phyloP scores from a whole-genome alignment of 2,797 vertebrate genomes.

The Hybognathus amarus region DNA sequence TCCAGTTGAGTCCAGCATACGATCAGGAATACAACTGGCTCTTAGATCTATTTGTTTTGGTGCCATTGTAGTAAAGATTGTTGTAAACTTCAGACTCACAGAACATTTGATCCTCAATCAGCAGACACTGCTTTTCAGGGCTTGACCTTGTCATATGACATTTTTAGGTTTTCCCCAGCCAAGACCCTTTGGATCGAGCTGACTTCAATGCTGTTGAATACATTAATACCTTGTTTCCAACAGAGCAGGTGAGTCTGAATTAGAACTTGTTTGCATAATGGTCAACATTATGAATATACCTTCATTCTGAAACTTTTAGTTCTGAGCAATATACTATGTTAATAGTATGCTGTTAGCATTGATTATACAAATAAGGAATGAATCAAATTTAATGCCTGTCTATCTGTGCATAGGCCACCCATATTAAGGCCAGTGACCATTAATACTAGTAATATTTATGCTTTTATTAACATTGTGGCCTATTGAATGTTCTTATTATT shows the following conservation, averaged over 20 bases:
- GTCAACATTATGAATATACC: background rate
- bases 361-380: background rate
- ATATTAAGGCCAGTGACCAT: background rate
- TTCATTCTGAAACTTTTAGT: background rate
- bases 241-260: conserved; percentile 87
- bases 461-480: background rate
- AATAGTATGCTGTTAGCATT: too few relatives aligned
- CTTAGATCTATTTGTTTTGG: background rate
- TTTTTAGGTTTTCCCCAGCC: conserved; percentile 93
- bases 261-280: background rate
- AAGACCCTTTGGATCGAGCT: conserved; percentile 93
- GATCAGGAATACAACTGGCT: background rate
- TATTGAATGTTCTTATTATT: conserved; percentile 25
- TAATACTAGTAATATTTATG: background rate
- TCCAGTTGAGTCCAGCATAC: background rate
- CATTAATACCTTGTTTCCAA: conserved; percentile 96
- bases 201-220: conserved; percentile 99
- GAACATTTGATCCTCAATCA: background rate
- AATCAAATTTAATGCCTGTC: background rate
- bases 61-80: background rate
- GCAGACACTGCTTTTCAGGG: background rate
- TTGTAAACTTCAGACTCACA: background rate
- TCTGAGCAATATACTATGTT: background rate
- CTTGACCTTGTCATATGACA: background rate
- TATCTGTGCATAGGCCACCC: background rate